A percentile compares a stretch with the other conserved stretches of the same genome.
phyloP scores from a whole-genome alignment of 1,140 invertebrate species.

The Seison nebaliae region DNA sequence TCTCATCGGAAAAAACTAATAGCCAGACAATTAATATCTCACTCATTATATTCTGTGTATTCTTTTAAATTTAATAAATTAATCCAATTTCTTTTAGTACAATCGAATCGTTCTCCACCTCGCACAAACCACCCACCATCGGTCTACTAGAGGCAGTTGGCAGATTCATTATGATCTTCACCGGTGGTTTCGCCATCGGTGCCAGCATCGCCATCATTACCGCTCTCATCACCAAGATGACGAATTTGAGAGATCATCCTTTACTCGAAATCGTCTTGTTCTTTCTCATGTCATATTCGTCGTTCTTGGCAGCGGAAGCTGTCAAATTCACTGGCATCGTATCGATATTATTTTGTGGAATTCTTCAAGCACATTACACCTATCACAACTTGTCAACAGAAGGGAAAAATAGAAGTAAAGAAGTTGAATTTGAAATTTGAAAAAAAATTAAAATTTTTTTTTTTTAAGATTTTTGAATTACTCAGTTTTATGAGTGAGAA shows the following conservation, averaged over 20 bases:
- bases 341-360: slow-evolving; percentile 84
- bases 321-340: slow-evolving; percentile 60
- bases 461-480: slow-evolving; percentile 56
- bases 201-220: slow-evolving; percentile 66
- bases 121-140: slow-evolving; percentile 47
- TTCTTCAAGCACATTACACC: slow-evolving; percentile 94
- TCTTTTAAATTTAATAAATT: slow-evolving; percentile 53
- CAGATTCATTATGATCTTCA: slow-evolving; percentile 70
- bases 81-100: slow-evolving; percentile 45
- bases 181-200: slow-evolving; percentile 61
- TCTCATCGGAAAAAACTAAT: too few species aligned
- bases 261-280: slow-evolving; percentile 81
- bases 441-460: slow-evolving; percentile 5
- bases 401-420: slow-evolving; percentile 61
- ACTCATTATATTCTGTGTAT: slow-evolving; percentile 12
- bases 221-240: slow-evolving; percentile 70
- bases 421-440: slow-evolving; percentile 18
- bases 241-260: slow-evolving; percentile 66
- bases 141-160: slow-evolving; percentile 61
- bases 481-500: slow-evolving; percentile 88
- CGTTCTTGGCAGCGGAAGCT: slow-evolving; percentile 79
- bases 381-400: slow-evolving; percentile 73
- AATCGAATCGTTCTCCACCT: slow-evolving; percentile 32
- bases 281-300: slow-evolving; percentile 85
- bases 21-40: not conserved